Base-by-base conservation (phyloP, 2,113 vertebrate genomes). In the Amblyopsis rosae region DNA sequence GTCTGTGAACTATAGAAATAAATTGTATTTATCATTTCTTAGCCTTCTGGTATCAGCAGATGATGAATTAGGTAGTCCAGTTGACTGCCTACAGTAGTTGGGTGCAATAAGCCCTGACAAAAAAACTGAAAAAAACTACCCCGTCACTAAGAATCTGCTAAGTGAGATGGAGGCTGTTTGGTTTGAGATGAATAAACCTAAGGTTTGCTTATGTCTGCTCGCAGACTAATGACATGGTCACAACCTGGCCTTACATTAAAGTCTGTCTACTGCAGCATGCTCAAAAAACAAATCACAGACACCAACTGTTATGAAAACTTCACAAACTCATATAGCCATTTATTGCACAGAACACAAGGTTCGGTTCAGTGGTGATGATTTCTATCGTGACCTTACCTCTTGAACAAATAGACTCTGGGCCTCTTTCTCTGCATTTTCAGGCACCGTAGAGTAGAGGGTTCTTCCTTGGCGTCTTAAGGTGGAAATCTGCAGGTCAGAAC, bases 391-490 rank as follows among this genome's bases (percentile, higher is more conserved):
- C 56, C 73, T 90, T 91, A 99, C 98, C 96, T 99, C 98, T 69
- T 95, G 97, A 55, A 99, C 97, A 77, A 99, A 98, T 51, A 99
- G 90, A 81, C 95, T 98, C 71, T 98, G 94, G 8, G 96, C 96
- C 46, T 95, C 95, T 72, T 93, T 93, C 76, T 94, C 94, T 9
- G 98, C 98, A 0, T 95, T 95, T 48, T 92, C 92, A 65, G 98
- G 96, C 81, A 99, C 93, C 0, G 96, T 96, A n/a, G 95, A 93
- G 76, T 73, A 91, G 16, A 94, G n/a, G 1, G 97, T 97, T 48
- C 95, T 93, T 65, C 93, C 95, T 71, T 98, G 96, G 0, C 95
- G 92, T 65, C 93, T 93, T 88, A 98, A 48, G 61, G 93, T 93
- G 11, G 91, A 93, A 35, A 94, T 97, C 97, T 99, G 89, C 26